A percentile compares a stretch with the other conserved stretches of the same genome.
Evolutionary conservation across 2,888 invertebrate species (phyloP).

Genomic region (Limnephilus rhombicus): DNA sequence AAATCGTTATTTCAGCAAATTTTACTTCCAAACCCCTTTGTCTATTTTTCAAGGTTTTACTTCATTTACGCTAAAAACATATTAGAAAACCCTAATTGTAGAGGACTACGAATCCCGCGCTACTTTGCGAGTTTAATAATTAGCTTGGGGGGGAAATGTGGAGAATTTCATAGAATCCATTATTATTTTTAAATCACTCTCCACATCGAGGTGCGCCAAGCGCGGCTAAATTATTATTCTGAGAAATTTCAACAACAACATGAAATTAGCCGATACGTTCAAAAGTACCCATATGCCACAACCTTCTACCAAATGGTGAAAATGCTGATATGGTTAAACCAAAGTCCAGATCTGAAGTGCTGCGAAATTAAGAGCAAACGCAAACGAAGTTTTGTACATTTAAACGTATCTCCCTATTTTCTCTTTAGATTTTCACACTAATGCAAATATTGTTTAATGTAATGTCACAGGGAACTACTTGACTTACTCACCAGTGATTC

Average conservation of each 20-base stretch:
- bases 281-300: background rate
- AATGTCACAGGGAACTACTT: no score
- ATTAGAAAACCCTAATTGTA: background rate
- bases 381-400: no score
- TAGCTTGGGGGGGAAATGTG: background rate
- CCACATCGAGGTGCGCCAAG: background rate
- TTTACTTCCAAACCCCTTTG: background rate
- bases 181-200: background rate
- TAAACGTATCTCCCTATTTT: no score
- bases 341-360: no score
- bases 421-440: no score
- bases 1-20: background rate
- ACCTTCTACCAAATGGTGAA: background rate
- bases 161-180: background rate
- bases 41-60: background rate
- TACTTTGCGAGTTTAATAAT: background rate
- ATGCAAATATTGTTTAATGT: no score
- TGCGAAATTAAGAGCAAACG: no score
- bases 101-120: background rate
- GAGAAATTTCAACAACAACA: background rate
- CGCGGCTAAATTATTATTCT: background rate
- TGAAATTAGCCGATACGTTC: background rate
- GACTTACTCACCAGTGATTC: no score
- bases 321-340: background rate
- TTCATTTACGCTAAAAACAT: background rate